Base-by-base conservation (phyloP, 2,888 invertebrate genomes). In the Amorpha juglandis region DNA sequence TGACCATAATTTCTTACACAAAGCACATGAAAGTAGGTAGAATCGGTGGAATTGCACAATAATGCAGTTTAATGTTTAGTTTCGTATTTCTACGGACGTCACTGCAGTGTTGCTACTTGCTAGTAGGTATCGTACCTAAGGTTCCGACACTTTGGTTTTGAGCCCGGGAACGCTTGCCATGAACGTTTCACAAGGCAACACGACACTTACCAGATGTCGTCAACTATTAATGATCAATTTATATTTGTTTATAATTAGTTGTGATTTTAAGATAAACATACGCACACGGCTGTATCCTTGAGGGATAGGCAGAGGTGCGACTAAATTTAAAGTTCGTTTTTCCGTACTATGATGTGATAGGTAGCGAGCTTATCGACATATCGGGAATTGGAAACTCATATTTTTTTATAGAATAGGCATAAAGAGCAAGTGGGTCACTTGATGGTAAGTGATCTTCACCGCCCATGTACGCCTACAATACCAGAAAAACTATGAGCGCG, bases 161-260 rank as follows among this genome's bases (percentile, higher is more conserved):
- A 77, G 78, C 79, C 80, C 80, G 90, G 89, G 91, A 91, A 91
- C 88, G 79, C 68, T 81, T 65, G 71, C 83, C 77, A 81, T 79
- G 78, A 82, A 77, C 76, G 83, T 86, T 92, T 92, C 92, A 88
- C 91, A 91, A 84, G 84, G 90, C 76, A 88, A 92, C 75, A 73
- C 70, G 91, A 91, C 74, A 88, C 85, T 63, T 47, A 64, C 19
- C 90, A 90, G 91, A 83, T 71, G 83, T 78, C 70, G 63, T 52
- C 76, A 89, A 90, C 82, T 63, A 19, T 47, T 64, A 48, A 11
- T 48, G 19, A 45, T 27, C 16, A 19, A 19, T 50, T 19, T 45
- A 45, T 38, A 38, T 38, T 38, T 38, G 38, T 38, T 7, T 38
- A 38, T 27, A 27, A 27, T 27, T 27, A 27, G 4, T 27, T 27